Base-by-base conservation (phyloP, 2,113 vertebrate species). In the Calonectris borealis region DNA sequence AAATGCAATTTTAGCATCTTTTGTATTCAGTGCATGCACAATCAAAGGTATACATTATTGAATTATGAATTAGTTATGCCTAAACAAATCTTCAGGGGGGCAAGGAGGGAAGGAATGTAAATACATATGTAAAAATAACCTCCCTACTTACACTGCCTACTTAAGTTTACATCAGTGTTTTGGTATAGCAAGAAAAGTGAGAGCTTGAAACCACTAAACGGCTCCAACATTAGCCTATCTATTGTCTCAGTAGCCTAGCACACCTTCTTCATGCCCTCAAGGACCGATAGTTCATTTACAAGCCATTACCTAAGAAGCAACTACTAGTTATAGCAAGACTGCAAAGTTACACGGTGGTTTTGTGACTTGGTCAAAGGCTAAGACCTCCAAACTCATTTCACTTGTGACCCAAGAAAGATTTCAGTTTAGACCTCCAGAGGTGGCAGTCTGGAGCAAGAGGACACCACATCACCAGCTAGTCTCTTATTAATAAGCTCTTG, bases 321-420 rank as follows among this genome's bases (percentile, higher is more conserved):
- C 75, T 81, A 60, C 78, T 96, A 95, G 90, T 82, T 95, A 89
- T 31, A 86, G 83, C 40, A 54, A 81, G 61, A 44, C 91, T 91
- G 80, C 55, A 75, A 83, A 95, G 66, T 75, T 92, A 75, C 42
- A 36, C 0, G 0, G 51, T 3, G 38, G 12, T 24, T 97, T 75
- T 94, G 58, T 70, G 61, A 57, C 55, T 22, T 69, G 26, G 22
- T 78, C 55, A 73, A 85, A 54, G 61, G 91, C 93, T 95, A 88
- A 96, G 94, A 78, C 76, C 82, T 79, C 83, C 69, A 91, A 96
- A 95, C 90, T 97, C 95, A 52, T 79, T 62, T 64, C 88, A 46
- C 26, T 84, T 92, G 92, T 93, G 95, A 95, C 72, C 77, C 16
- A 26, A 61, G 82, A 44, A 71, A 71, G 80, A 82, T 86, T 90